Base-by-base conservation (phyloP, 2,888 invertebrate species). In the Xylota segnis region DNA sequence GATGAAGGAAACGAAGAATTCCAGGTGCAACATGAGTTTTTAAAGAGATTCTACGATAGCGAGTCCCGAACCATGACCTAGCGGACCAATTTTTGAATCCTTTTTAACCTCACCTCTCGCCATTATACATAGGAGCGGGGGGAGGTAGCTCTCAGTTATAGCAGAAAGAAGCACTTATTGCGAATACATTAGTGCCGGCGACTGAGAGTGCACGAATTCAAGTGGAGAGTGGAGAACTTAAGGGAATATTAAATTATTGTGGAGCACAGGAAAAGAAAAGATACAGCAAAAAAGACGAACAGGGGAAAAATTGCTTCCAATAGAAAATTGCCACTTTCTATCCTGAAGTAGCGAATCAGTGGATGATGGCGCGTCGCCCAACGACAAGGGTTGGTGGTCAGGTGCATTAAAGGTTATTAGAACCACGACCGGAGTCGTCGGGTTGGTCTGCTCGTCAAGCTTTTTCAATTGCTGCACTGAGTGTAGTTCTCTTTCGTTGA, bases 361-460 rank as follows among this genome's bases (percentile, higher is more conserved):
- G 81, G 75, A 81, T 71, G 81, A 76, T 76, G 70, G 72, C 65
- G 56, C 50, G 72, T 56, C 65, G 63, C 16, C 29, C 54, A 65
- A 12, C 32, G 43, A 47, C 32, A 9, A 40, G 59, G 52, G 12
- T 50, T 50, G 45, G 29, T 63, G 74, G 58, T 58, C 83, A 86
- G 76, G 81, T 82, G 81, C 84, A 86, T 86, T 86, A 71, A 86
- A 66, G 71, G 71, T 86, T 81, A 86, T 86, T 84, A 86, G 71
- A 71, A 37, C 32, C 45, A 66, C 54, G 23, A 66, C 37, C 56
- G 27, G 27, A 29, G 56, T 56, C 12, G 58, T 23, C 18, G 9
- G 34, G 58, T 34, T 66, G 68, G 50, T 50, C 43, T 32, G 1
- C 4, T 43, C 72, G 61, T 68, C 78, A 79, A 68, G 68, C 68